phyloP scores from a whole-genome alignment of 2,113 vertebrate genomes.

The Heliornis fulica region DNA sequence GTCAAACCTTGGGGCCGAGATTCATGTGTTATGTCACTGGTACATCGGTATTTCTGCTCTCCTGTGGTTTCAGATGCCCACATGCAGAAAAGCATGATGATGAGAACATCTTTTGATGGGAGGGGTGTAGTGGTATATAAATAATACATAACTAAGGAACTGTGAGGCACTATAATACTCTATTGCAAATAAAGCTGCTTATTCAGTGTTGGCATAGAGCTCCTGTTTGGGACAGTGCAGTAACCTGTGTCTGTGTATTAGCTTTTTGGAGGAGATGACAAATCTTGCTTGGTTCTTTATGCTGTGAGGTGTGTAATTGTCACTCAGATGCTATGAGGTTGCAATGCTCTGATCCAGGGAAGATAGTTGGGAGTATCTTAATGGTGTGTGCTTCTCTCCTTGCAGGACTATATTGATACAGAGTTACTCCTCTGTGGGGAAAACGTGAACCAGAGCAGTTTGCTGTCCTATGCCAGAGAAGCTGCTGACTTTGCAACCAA shows the following conservation, averaged over 20 bases:
- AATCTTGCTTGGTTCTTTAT: not conserved
- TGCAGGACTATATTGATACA: conserved; percentile 89
- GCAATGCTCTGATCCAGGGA: not conserved
- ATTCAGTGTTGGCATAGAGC: not conserved
- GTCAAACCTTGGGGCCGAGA: not conserved
- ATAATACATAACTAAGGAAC: not conserved
- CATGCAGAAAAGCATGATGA: not conserved
- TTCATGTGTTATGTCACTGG: fast-evolving
- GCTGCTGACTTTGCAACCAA: conserved; percentile 96
- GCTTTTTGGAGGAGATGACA: not conserved
- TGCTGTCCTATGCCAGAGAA: conserved; percentile 91
- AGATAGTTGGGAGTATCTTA: not conserved
- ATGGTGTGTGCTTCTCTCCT: not conserved
- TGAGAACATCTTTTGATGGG: not conserved
- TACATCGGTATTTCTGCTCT: not conserved
- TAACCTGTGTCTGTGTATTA: not conserved
- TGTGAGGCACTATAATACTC: not conserved
- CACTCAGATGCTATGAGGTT: not conserved
- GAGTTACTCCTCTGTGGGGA: conserved; percentile 87
- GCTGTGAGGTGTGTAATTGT: not conserved
- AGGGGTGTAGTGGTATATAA: not conserved
- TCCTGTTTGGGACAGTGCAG: not conserved
- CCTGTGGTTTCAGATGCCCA: not conserved
- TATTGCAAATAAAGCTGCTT: not conserved
- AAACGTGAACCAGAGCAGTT: conserved; percentile 92